Percentiles rank a stretch among this genome's conserved stretches.
Evolutionary conservation across 2,797 vertebrate species (phyloP).

Genomic region (Malurus leucopterus): DNA sequence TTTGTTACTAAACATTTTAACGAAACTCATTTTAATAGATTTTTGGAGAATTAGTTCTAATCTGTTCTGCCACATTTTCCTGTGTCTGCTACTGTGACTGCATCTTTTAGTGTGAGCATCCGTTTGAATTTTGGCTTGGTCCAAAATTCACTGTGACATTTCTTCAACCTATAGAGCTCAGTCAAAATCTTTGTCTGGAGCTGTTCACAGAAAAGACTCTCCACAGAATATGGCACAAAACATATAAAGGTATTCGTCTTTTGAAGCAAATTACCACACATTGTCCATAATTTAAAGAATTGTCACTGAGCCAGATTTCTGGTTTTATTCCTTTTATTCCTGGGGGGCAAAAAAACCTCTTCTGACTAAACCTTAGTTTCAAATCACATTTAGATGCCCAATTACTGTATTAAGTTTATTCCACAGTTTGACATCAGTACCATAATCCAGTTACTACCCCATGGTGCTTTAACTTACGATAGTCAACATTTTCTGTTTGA

Average conservation of each 20-base stretch:
- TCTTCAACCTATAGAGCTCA: background rate
- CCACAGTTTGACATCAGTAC: constrained; percentile 29
- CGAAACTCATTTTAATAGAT: background rate
- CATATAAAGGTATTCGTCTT: background rate
- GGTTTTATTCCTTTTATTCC: background rate
- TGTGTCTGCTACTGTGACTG: rapidly evolving
- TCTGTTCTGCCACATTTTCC: background rate
- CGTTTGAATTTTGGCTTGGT: background rate
- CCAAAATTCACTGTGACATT: background rate
- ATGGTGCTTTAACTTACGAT: constrained; percentile 15
- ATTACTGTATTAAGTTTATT: constrained; percentile 30
- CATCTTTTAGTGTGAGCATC: background rate
- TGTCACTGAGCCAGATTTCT: background rate
- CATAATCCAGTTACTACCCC: constrained; percentile 43
- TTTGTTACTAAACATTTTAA: background rate
- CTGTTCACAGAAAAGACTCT: background rate
- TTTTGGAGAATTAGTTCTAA: background rate
- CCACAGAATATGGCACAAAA: background rate
- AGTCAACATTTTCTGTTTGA: background rate
- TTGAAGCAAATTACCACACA: background rate
- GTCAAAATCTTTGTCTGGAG: background rate
- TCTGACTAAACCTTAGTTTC: constrained; percentile 1
- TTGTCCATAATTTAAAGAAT: background rate
- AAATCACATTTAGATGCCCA: constrained; percentile 27
- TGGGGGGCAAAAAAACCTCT: rapidly evolving